Conservation (phyloP, 2,113 vertebrate species). For the Suncus etruscus region DNA sequence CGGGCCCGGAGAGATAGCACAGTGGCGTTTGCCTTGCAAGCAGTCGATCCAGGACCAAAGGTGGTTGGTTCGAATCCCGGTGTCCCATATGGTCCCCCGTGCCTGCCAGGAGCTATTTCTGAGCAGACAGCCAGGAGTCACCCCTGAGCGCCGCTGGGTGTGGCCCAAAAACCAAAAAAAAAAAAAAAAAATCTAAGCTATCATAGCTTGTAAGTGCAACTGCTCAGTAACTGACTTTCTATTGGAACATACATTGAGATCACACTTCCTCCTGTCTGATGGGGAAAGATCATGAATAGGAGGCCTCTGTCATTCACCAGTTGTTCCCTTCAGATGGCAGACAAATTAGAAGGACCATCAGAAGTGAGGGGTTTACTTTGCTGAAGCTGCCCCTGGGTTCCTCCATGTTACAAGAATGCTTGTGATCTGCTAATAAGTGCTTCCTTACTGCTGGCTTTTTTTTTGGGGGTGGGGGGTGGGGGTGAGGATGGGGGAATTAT, state of each 20-base stretch:
- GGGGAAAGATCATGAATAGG: not conserved
- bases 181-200: constrained; percentile 23
- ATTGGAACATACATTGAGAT: not conserved
- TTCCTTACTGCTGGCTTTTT: not conserved
- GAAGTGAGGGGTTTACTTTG: constrained; percentile 22
- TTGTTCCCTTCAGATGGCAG: constrained; percentile 41
- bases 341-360: not conserved
- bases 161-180: no score
- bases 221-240: constrained; percentile 21
- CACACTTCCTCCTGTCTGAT: constrained; percentile 43
- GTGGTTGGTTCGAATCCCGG: no score
- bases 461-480: no score
- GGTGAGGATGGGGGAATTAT: no score
- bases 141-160: no score
- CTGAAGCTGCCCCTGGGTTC: not conserved
- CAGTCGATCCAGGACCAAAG: no score
- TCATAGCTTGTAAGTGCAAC: constrained; percentile 32
- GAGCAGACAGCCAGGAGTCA: no score
- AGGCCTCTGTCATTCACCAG: constrained; percentile 29
- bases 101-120: no score
- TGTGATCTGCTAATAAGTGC: not conserved
- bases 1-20: no score
- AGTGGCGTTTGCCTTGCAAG: no score
- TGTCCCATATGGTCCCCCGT: no score
- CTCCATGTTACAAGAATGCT: constrained; percentile 20